A percentile compares a stretch with the other conserved stretches of the same genome.
Conservation (phyloP, 2,797 vertebrate species). For the Macropodus opercularis region DNA sequence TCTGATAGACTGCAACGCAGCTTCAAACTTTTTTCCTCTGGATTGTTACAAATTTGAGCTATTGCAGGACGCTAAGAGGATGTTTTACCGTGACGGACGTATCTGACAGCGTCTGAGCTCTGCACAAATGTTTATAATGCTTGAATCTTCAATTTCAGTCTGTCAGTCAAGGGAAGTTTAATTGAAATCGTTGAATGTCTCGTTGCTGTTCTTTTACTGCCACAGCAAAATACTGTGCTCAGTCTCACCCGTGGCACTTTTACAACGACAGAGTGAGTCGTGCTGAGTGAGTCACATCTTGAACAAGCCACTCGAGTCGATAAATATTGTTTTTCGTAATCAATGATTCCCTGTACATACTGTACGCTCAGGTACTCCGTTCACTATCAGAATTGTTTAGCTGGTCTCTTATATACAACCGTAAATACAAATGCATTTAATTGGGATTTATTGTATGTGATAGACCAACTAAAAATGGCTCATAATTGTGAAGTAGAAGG, state of each 20-base stretch:
- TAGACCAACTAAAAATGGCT: no score
- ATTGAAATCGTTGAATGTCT: no score
- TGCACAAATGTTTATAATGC: no score
- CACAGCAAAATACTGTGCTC: neutral
- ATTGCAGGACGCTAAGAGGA: neutral
- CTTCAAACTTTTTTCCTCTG: slow-evolving; percentile 3
- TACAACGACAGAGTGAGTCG: neutral
- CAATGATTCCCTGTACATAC: no score
- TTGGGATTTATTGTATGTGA: no score
- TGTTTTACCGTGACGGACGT: neutral
- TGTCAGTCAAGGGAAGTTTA: no score
- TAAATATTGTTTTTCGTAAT: neutral
- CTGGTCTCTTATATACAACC: no score
- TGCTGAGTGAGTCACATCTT: neutral
- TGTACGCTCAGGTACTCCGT: no score
- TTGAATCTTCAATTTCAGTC: no score
- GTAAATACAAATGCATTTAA: no score
- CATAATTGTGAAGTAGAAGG: no score
- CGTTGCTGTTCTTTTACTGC: neutral
- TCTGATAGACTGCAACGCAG: slow-evolving; percentile 9
- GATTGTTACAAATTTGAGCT: neutral
- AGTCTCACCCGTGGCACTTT: neutral
- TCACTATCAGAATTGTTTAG: no score
- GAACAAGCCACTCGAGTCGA: neutral
- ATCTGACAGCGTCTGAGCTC: neutral